Evolutionary conservation across 1,140 invertebrate species (phyloP).

Genomic region (Pemphigus obesinymphae): DNA sequence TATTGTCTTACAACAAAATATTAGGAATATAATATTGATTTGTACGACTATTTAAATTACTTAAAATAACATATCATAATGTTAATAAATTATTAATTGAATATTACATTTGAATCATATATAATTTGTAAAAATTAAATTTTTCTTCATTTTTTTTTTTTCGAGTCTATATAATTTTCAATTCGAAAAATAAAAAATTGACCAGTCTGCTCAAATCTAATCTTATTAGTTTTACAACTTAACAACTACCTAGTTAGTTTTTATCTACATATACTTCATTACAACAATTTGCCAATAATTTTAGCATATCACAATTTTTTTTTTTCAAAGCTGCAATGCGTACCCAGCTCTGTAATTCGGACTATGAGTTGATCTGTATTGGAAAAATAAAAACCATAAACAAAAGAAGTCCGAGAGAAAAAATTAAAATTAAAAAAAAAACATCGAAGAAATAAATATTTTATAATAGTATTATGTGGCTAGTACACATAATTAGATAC

Average conservation of each 20-base stretch:
- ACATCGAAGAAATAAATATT: slow-evolving; percentile 37
- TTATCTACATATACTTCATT: slow-evolving; percentile 34
- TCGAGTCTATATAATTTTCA: not conserved
- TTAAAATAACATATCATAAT: slow-evolving; percentile 2
- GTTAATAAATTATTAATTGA: slow-evolving; percentile 34
- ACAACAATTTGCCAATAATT: slow-evolving; percentile 34
- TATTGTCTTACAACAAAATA: slow-evolving; percentile 15
- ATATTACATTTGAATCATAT: not conserved
- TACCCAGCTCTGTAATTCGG: slow-evolving; percentile 40
- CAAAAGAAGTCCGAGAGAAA: slow-evolving; percentile 37
- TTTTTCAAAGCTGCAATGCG: slow-evolving; percentile 40
- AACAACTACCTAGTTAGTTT: slow-evolving; percentile 37
- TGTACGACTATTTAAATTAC: slow-evolving; percentile 25
- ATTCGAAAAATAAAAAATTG: slow-evolving; percentile 5
- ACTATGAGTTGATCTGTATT: slow-evolving; percentile 38
- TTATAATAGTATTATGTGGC: not conserved
- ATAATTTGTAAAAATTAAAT: not conserved
- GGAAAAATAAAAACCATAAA: slow-evolving; percentile 40
- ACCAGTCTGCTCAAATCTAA: slow-evolving; percentile 36
- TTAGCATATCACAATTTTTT: slow-evolving; percentile 39
- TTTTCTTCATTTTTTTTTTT: not conserved
- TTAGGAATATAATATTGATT: slow-evolving; percentile 36
- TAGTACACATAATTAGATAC: slow-evolving; percentile 12
- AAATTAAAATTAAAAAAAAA: slow-evolving; percentile 31
- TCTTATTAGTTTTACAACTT: slow-evolving; percentile 31